These are phyloP conservation scores for Notarius quadriscutis DNA, from an alignment of 2,113 vertebrate species.

Conservation along the genomic window DNA sequence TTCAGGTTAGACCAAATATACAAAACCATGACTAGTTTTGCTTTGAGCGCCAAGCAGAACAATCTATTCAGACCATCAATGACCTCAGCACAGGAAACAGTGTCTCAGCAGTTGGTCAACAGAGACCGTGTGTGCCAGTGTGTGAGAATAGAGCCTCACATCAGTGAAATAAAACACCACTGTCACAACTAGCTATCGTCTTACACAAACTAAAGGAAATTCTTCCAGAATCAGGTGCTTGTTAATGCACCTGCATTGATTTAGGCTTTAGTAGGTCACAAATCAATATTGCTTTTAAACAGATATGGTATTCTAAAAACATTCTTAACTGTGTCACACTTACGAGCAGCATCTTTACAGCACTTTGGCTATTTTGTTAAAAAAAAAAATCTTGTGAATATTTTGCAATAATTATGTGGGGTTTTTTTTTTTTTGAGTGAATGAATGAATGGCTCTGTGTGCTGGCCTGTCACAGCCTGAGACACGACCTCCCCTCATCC, in stretches of 20 bases:
- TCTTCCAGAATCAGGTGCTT: conserved; percentile 17
- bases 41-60: not conserved
- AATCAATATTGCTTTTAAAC: conserved; percentile 1
- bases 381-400: not conserved
- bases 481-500: conserved; percentile 40
- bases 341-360: not conserved
- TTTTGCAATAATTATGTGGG: not conserved
- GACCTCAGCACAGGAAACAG: conserved; percentile 14
- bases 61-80: not conserved
- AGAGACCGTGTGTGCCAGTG: conserved; percentile 7
- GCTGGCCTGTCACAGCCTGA: conserved; percentile 35
- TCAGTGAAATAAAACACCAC: conserved; percentile 33
- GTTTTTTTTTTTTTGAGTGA: no score
- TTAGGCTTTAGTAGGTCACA: not conserved
- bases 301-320: not conserved
- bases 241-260: conserved; percentile 18
- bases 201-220: conserved; percentile 23
- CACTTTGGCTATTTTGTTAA: not conserved
- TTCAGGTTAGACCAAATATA: not conserved
- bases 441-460: conserved; percentile 32
- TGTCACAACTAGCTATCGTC: conserved; percentile 22
- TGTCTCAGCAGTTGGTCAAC: conserved; percentile 5
- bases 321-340: not conserved
- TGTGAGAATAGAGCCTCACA: not conserved
- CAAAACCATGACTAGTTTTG: not conserved